A percentile compares a stretch with the other conserved stretches of the same genome.
Conservation (phyloP, 2,797 vertebrate species). For the Schizopygopsis pylzovi region DNA sequence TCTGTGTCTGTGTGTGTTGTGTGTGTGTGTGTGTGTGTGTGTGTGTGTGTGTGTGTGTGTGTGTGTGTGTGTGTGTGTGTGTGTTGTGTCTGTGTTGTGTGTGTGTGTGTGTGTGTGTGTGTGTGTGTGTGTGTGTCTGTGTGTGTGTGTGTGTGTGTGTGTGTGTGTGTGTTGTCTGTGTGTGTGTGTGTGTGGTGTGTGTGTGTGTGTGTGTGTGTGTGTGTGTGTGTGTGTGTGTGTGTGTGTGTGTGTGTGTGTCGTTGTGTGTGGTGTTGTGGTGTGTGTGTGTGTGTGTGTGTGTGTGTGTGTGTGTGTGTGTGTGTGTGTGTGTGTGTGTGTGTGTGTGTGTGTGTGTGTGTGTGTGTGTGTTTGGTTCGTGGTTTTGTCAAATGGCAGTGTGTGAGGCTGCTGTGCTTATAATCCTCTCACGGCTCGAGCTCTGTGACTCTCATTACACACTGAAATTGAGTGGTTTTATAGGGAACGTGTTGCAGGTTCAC, state of each 20-base stretch:
- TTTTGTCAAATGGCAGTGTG: not conserved
- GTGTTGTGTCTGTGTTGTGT: not conserved
- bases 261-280: not conserved
- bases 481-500: not conserved
- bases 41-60: too few relatives aligned
- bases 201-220: not conserved
- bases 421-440: not conserved
- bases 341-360: not conserved
- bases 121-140: not conserved
- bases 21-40: too few relatives aligned
- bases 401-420: not conserved
- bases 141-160: not conserved
- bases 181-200: not conserved
- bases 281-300: not conserved
- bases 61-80: too few relatives aligned
- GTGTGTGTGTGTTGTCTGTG: not conserved
- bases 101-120: not conserved
- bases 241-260: too few relatives aligned
- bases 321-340: not conserved
- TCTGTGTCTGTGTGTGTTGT: too few relatives aligned
- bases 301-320: not conserved
- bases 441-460: slow-evolving; percentile 7
- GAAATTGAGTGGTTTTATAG: not conserved
- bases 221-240: too few relatives aligned
- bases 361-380: not conserved